Evolutionary conservation across 2,113 vertebrate species (phyloP), one percentile per base, ranked within the genome.

Genomic region (Sinocyclocheilus rhinocerous): DNA sequence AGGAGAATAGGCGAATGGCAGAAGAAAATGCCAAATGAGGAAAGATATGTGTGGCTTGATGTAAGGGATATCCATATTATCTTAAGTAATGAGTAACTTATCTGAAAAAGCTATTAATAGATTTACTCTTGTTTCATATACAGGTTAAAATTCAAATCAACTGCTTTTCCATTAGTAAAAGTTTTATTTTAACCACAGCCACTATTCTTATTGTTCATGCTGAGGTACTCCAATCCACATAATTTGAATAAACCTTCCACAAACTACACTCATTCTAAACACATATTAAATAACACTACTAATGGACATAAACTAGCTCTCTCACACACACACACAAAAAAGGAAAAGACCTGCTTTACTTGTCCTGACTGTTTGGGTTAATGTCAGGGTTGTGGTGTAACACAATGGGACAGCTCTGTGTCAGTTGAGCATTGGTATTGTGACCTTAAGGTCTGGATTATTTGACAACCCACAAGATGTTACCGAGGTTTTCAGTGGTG

Each of bases 401-500:
- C 22, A 79, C 2, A 39, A 45, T 3, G 42, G 7, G 8, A 42
- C 42, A 42, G 42, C 42, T 42, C 42, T 42, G 42, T 42, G 42
- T 42, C 42, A 9, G 42, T 42, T 42, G 42, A 42, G 7, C 42
- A 42, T 42, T 42, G 8, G 50, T 29, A 63, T 9, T 10, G 52
- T 9, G 55, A 16, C 48, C 48, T 1, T 18, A 59, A 75, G 39
- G 18, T 26, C 52, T 16, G 42, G 15, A 4, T 57, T 63, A 55
- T 42, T 42, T 72, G 11, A 86, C 50, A 50, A 16, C 11, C 22
- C 15, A 65, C 20, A 18, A 67, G n/a, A 29, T 16, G 59, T 3
- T 26, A n/a, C 10, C 11, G 22, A 29, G 29, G 80, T 81, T n/a
- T 72, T 95, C 95, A 99, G 93, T 96, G 96, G 91, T 95, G 96